These are phyloP conservation scores for Gallinago nigripennis DNA, from an alignment of 2,797 vertebrate species.

Conservation along the genomic window DNA sequence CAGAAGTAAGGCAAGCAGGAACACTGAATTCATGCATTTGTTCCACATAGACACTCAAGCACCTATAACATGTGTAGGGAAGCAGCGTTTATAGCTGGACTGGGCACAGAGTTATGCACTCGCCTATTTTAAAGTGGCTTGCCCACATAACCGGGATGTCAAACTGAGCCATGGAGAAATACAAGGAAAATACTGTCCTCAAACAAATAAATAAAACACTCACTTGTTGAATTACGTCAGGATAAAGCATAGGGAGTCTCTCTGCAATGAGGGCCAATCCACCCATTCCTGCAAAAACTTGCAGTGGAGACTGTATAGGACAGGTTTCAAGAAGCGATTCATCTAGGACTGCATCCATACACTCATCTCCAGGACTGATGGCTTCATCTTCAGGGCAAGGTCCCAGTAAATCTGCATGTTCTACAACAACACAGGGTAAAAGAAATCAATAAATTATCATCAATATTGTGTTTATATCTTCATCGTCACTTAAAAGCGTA, in stretches of 20 bases:
- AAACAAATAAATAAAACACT: constrained; percentile 12
- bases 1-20: neutral
- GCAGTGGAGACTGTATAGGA: constrained; percentile 95
- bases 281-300: constrained; percentile 98
- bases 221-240: constrained; percentile 98
- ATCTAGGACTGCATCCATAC: constrained; percentile 88
- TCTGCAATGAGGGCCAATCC: constrained; percentile 97
- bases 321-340: constrained; percentile 93
- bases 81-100: neutral
- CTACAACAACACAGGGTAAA: constrained; percentile 58
- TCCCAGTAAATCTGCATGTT: constrained; percentile 91
- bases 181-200: neutral
- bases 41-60: neutral
- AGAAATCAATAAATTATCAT: neutral
- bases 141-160: neutral
- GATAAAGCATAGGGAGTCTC: constrained; percentile 97
- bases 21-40: neutral
- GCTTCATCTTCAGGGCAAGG: constrained; percentile 92
- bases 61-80: neutral
- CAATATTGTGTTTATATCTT: neutral
- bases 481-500: neutral
- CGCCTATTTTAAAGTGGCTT: neutral
- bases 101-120: neutral
- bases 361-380: constrained; percentile 90
- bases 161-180: neutral